Conservation (phyloP, 2,113 vertebrate species). For the Notothenia coriiceps region DNA sequence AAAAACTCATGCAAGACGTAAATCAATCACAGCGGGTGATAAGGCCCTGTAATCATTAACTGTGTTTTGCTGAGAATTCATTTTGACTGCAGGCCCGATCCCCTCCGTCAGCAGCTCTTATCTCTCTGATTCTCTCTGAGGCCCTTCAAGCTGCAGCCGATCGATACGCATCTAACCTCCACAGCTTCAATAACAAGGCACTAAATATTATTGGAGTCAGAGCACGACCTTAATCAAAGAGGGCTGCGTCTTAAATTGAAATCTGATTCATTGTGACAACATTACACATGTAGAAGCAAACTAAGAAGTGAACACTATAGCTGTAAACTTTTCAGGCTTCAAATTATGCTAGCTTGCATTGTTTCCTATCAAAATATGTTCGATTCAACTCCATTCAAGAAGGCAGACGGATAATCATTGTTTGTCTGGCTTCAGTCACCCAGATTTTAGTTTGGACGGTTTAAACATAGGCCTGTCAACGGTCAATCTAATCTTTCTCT, state of each 20-base stretch:
- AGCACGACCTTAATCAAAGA: neutral
- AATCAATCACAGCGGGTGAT: conserved; percentile 88
- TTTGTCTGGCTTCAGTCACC: no score
- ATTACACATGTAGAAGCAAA: no score
- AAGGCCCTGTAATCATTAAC: conserved; percentile 87
- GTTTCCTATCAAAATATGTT: no score
- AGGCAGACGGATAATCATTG: no score
- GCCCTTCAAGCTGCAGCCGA: conserved; percentile 57
- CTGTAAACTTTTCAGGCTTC: no score
- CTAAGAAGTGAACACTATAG: no score
- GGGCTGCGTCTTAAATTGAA: neutral
- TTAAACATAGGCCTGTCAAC: no score
- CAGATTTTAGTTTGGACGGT: no score
- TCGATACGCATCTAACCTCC: conserved; percentile 69
- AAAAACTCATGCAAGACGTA: conserved; percentile 81
- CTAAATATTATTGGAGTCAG: conserved; percentile 25
- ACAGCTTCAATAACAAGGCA: conserved; percentile 49
- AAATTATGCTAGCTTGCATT: no score
- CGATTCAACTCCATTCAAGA: no score
- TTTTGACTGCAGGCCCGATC: conserved; percentile 74
- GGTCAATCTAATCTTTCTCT: no score
- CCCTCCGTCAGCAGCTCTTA: conserved; percentile 78
- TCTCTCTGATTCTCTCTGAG: conserved; percentile 55
- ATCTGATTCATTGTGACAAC: neutral
- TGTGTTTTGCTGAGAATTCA: conserved; percentile 85